These are phyloP conservation scores for Antigone vipio DNA, from an alignment of 2,113 vertebrate species.

Conservation along the genomic window DNA sequence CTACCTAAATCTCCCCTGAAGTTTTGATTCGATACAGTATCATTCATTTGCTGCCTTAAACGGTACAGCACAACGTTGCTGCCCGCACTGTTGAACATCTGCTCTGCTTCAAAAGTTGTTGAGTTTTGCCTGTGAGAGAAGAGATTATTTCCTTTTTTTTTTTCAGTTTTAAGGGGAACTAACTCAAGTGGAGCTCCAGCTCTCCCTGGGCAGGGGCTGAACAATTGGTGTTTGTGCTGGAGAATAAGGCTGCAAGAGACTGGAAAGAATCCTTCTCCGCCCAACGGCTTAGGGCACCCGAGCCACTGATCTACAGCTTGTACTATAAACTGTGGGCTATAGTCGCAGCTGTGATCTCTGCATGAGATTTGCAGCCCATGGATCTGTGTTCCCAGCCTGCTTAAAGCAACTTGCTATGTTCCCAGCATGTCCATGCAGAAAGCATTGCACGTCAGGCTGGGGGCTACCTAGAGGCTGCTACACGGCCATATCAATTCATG, in stretches of 20 bases:
- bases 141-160: background rate
- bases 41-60: background rate
- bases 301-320: background rate
- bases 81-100: background rate
- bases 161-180: background rate
- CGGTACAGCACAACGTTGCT: background rate
- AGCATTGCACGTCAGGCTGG: background rate
- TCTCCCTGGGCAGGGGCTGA: background rate
- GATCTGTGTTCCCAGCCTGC: slow-evolving; percentile 1
- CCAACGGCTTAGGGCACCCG: background rate
- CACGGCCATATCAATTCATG: background rate
- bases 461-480: background rate
- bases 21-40: slow-evolving; percentile 3
- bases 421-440: background rate
- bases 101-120: background rate
- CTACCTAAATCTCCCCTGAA: slow-evolving; percentile 27
- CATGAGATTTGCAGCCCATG: background rate
- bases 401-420: background rate
- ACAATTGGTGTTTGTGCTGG: background rate
- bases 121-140: background rate
- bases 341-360: slow-evolving; percentile 24
- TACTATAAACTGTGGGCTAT: background rate
- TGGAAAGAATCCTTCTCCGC: background rate
- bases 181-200: background rate
- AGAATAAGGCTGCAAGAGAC: background rate